phyloP scores from a whole-genome alignment of 2,888 invertebrate species.

The Colletes collaris region DNA sequence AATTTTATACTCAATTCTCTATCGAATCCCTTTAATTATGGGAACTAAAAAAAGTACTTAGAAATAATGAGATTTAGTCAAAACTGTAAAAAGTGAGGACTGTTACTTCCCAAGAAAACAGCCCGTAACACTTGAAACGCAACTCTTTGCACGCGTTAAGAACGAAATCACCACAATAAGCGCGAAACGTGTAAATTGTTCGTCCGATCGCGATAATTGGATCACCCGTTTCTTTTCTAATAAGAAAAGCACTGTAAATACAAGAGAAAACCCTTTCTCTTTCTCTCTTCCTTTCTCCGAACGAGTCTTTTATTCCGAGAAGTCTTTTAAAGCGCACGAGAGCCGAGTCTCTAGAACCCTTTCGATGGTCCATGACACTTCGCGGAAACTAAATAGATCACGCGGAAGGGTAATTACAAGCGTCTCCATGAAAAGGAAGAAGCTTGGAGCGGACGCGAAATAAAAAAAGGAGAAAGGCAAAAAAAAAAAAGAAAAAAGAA shows the following conservation, averaged over 20 bases:
- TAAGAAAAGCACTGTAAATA: neutral
- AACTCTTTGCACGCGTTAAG: no score
- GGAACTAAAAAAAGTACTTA: no score
- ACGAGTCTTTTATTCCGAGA: slow-evolving; percentile 66
- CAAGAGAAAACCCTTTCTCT: slow-evolving; percentile 26
- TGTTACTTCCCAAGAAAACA: no score
- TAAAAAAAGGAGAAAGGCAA: slow-evolving; percentile 23
- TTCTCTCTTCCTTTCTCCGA: slow-evolving; percentile 22
- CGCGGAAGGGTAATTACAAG: slow-evolving; percentile 79
- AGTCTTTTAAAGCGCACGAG: slow-evolving; percentile 62
- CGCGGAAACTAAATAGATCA: slow-evolving; percentile 78
- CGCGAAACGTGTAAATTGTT: no score
- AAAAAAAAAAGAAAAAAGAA: neutral
- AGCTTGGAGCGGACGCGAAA: slow-evolving; percentile 28
- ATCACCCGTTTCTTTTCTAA: no score
- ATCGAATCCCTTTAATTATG: no score
- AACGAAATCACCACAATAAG: no score
- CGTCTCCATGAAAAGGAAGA: slow-evolving; percentile 67
- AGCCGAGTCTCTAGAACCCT: slow-evolving; percentile 67
- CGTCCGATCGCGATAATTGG: no score
- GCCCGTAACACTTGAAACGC: no score
- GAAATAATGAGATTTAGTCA: no score
- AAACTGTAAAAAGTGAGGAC: no score
- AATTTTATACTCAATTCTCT: no score
- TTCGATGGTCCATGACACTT: slow-evolving; percentile 77